Evolutionary conservation across 1,140 invertebrate species (phyloP).

Genomic region (Theocolax elegans): DNA sequence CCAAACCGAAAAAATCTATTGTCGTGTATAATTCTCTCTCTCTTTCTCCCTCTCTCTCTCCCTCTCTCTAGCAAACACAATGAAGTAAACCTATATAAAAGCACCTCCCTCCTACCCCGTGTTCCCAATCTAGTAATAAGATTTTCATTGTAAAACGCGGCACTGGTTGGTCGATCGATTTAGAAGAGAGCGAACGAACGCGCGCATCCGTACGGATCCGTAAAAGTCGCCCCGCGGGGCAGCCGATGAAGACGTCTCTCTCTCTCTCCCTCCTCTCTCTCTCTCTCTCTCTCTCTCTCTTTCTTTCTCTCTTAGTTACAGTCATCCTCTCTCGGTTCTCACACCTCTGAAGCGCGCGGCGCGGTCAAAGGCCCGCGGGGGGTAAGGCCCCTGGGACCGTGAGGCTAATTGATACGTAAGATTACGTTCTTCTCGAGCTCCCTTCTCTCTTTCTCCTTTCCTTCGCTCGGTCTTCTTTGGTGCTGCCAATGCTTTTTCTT

Average conservation of each 20-base stretch:
- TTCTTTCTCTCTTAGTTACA: background rate
- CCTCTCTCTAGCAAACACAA: background rate
- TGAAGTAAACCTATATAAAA: constrained; percentile 19
- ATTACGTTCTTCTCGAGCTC: constrained; percentile 60
- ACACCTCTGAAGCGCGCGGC: constrained; percentile 64
- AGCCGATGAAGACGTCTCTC: constrained; percentile 56
- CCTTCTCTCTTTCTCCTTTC: constrained; percentile 26
- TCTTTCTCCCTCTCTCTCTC: no score
- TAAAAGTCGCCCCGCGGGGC: constrained; percentile 37
- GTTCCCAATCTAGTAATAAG: constrained; percentile 29
- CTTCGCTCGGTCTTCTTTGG: background rate
- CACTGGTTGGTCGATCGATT: constrained; percentile 18
- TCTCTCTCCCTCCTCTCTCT: background rate
- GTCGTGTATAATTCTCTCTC: no score
- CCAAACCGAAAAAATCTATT: no score
- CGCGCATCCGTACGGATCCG: background rate
- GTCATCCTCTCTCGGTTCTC: constrained; percentile 55
- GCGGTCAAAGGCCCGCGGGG: constrained; percentile 68
- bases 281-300: background rate
- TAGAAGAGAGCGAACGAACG: constrained; percentile 1
- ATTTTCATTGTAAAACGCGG: constrained; percentile 31
- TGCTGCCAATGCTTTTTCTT: background rate
- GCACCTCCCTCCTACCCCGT: background rate
- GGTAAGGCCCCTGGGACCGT: constrained; percentile 65
- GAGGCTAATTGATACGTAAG: constrained; percentile 69